Evolutionary conservation across 2,797 vertebrate genomes (phyloP).

Genomic region (Micromesistius poutassou): DNA sequence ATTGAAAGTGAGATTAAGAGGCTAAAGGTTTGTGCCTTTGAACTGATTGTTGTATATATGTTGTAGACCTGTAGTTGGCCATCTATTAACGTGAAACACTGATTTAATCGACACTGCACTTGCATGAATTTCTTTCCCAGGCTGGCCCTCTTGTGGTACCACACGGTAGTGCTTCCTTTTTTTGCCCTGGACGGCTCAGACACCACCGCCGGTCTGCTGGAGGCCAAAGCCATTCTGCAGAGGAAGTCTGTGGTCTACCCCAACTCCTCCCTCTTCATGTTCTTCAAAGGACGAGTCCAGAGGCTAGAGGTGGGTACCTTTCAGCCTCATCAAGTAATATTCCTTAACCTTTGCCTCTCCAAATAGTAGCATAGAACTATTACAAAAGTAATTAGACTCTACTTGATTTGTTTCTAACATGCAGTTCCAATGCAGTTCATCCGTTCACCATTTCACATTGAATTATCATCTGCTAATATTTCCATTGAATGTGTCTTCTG

Average conservation of each 20-base stretch:
- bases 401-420: too few relatives aligned
- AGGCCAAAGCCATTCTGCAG: constrained; percentile 95
- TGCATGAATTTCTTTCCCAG: constrained; percentile 60
- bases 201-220: constrained; percentile 85
- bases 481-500: not conserved
- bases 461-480: constrained; percentile 11
- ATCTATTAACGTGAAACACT: not conserved
- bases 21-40: not conserved
- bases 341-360: not conserved
- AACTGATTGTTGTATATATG: not conserved
- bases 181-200: constrained; percentile 95
- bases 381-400: too few relatives aligned
- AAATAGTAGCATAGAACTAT: not conserved
- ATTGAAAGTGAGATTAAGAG: not conserved
- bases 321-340: not conserved
- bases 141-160: constrained; percentile 96
- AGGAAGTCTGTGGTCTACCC: constrained; percentile 94
- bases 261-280: constrained; percentile 98
- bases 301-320: constrained; percentile 88
- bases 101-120: not conserved
- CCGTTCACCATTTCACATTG: constrained; percentile 10
- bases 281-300: constrained; percentile 97
- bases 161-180: constrained; percentile 96
- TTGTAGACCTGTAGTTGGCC: not conserved
- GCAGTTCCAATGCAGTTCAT: constrained; percentile 24